phyloP scores from a whole-genome alignment of 2,888 invertebrate genomes.

The Serripes groenlandicus region DNA sequence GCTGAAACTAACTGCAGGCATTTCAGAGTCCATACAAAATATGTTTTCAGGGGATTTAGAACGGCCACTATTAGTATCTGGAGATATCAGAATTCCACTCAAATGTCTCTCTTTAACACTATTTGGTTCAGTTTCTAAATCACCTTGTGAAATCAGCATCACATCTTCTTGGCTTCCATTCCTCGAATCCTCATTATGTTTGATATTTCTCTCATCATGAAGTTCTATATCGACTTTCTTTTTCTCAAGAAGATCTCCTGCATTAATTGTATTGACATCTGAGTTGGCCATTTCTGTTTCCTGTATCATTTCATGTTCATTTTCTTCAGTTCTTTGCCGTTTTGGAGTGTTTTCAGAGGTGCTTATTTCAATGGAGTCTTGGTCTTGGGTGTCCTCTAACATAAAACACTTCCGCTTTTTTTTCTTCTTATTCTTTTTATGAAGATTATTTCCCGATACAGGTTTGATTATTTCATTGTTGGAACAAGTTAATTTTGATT shows the following conservation, averaged over 20 bases:
- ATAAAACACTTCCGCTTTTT: constrained; percentile 60
- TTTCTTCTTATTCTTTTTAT: constrained; percentile 8
- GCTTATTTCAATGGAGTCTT: not conserved
- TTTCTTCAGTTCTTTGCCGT: constrained; percentile 1
- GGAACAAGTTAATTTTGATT: not conserved
- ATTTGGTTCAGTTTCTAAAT: not conserved
- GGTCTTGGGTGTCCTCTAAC: constrained; percentile 45
- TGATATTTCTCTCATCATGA: not conserved
- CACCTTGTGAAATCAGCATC: constrained; percentile 3
- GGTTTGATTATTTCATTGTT: not conserved
- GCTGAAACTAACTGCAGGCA: constrained; percentile 50
- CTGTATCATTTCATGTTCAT: not conserved
- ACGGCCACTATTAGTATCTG: constrained; percentile 26
- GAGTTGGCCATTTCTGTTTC: not conserved
- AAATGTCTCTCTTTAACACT: constrained; percentile 26
- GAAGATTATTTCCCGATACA: not conserved
- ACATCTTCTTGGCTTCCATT: not conserved
- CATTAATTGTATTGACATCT: not conserved
- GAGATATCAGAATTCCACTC: constrained; percentile 58
- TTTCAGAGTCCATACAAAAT: constrained; percentile 64
- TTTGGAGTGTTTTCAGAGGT: not conserved
- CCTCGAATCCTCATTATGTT: not conserved
- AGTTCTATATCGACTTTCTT: not conserved
- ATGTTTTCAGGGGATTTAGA: constrained; percentile 65
- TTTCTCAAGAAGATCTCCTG: not conserved